These are phyloP conservation scores for Sciurus vulgaris DNA, from an alignment of 2,797 vertebrate genomes.

Conservation along the genomic window DNA sequence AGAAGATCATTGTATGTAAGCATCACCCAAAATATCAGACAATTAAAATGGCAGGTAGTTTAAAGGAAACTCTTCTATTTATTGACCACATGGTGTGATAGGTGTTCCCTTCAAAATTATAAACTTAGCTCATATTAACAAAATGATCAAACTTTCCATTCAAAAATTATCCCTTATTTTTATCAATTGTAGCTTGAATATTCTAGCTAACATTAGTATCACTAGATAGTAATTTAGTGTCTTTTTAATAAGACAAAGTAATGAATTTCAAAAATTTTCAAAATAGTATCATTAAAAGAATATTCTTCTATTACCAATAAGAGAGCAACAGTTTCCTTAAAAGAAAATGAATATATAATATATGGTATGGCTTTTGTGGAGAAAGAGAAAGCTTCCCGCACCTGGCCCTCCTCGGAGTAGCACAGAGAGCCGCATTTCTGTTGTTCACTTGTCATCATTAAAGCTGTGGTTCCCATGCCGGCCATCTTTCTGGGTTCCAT, in stretches of 20 bases:
- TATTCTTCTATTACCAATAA: background rate
- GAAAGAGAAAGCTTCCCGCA: conserved; percentile 60
- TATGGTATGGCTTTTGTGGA: too few species aligned
- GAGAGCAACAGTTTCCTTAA: background rate
- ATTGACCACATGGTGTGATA: background rate
- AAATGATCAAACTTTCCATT: background rate
- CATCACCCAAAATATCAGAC: background rate
- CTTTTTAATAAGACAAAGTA: background rate
- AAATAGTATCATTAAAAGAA: background rate
- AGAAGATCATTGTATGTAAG: background rate
- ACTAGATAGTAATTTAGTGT: background rate
- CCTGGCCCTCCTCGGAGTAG: conserved; percentile 62
- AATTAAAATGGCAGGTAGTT: background rate
- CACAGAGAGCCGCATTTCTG: background rate
- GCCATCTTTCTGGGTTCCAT: fast-evolving
- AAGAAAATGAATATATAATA: background rate
- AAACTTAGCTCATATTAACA: background rate
- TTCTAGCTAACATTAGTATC: background rate
- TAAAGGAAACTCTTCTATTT: background rate
- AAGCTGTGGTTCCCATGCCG: background rate
- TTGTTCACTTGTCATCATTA: fast-evolving
- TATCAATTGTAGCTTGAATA: background rate
- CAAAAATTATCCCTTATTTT: background rate
- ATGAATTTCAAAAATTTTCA: too few species aligned
- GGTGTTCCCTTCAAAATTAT: background rate